Evolutionary conservation across 2,113 vertebrate genomes (phyloP), one percentile per base, ranked within the genome.

Genomic region (Ia io): DNA sequence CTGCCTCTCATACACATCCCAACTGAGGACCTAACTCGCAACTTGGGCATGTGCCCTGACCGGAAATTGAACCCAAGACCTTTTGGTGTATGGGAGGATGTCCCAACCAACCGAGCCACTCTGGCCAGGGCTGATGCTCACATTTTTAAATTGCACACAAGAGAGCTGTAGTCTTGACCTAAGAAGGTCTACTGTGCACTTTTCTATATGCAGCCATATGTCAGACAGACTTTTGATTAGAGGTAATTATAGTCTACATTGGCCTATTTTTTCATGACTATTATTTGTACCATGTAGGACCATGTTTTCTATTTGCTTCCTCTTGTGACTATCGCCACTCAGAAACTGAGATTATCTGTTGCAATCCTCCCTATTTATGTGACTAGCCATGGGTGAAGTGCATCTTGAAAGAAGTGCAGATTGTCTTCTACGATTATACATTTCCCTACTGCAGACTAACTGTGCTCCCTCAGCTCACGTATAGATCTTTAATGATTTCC

Each of bases 401-500:
- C 47, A 23, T 37, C 86, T 85, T 70, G 30, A 76, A 71, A 88
- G 28, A 93, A 10, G 2, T 16, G 40, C 17, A 49, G 47, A 18
- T 74, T 30, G 11, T 49, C 32, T 91, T 90, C 80, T 77, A 85
- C 59, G 30, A 65, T 16, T 37, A 88, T 20, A 12, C 10, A 28
- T 84, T 90, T 59, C 20, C 20, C 84, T 88, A 79, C 59, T 44
- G 9, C 63, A 85, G 28, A 92, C 70, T 67, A 87, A 90, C 14
- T 59, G 9, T 93, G 4, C 65, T 95, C 23, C 49, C 17, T 95
- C 44, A 77, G 40, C 51, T 88, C 80, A 70, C 61, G 42, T 92
- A 59, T 88, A 85, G 18, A 5, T 44, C n/a, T 96, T 95, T 88
- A 94, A 94, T 86, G 82, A 83, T 88, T 95, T 94, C 25, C 9